Base-by-base conservation (phyloP, 1,140 invertebrate species). In the Delia radicum region DNA sequence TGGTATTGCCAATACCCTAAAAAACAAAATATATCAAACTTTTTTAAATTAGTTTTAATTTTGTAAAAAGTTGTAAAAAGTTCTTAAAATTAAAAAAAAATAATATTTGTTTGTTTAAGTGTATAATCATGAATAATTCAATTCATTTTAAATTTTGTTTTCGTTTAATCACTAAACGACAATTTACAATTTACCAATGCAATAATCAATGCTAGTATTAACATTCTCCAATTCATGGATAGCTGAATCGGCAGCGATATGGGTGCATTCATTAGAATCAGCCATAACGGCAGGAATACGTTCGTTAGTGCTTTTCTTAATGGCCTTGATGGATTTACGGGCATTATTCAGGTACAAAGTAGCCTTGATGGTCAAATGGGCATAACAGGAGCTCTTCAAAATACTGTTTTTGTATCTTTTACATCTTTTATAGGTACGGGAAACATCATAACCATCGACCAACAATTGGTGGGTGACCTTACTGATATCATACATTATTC, bases 231-330 rank as follows among this genome's bases (percentile, higher is more conserved):
- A 74, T 8, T 78, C 74, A 2, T 26, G 3, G 24, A 84, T 27
- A 2, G 82, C 82, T 61, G 78, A 61, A 2, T 75, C 77, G 55
- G 82, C 78, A 2, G 77, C 80, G 3, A 15, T 28, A 62, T 84
- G 82, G 24, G 82, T 84, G 77, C 82, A 84, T 13, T 28, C 29
- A 46, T 84, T 80, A 37, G 82, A 63, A 7, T 81, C 80, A 29
- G n/a, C 26, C 6, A 84, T 74, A 26, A 84, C 82, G 8, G 75
- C 80, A 6, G 82, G 82, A 7, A 84, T 79, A 26, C 80, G 80
- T 42, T 78, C 75, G 42, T 75, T 84, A 76, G 79, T 81, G 42
- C 76, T 79, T 46, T 80, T 18, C 3, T 46, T 46, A 55, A 84
- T 84, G 73, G 81, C 82, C 27, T 81, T 84, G 24, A 82, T 67